Conservation (phyloP, 2,888 invertebrate species). For the Cosmorhoe ocellata region DNA sequence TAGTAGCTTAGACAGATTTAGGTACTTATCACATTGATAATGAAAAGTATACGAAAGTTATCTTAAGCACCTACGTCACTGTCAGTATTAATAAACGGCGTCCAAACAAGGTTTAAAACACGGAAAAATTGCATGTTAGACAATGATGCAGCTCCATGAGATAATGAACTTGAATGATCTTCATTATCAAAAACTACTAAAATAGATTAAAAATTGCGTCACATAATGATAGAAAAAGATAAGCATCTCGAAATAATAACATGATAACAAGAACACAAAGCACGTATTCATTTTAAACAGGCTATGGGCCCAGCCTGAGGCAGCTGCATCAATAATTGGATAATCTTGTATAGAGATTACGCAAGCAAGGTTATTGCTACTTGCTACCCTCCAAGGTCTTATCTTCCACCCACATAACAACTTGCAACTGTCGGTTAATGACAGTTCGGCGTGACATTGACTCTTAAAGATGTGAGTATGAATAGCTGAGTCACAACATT, state of each 20-base stretch:
- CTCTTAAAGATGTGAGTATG: slow-evolving; percentile 29
- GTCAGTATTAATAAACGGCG: slow-evolving; percentile 17
- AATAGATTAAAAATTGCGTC: slow-evolving; percentile 9
- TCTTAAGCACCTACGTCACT: slow-evolving; percentile 19
- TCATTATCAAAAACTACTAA: background rate
- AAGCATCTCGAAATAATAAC: slow-evolving; percentile 4
- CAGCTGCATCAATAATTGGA: slow-evolving; percentile 34
- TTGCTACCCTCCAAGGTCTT: slow-evolving; percentile 32
- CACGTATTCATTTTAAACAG: slow-evolving; percentile 20
- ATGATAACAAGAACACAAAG: slow-evolving; percentile 9
- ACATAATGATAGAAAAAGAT: too few relatives aligned
- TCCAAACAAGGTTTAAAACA: slow-evolving; percentile 20
- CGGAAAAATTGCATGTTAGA: slow-evolving; percentile 10
- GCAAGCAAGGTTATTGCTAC: slow-evolving; percentile 30
- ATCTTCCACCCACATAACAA: slow-evolving; percentile 23
- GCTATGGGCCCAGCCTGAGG: slow-evolving; percentile 18
- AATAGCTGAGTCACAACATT: slow-evolving; percentile 32
- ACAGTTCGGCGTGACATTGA: slow-evolving; percentile 35
- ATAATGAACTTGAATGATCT: slow-evolving; percentile 9
- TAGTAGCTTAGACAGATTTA: background rate
- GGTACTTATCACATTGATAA: background rate
- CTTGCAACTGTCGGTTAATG: slow-evolving; percentile 3
- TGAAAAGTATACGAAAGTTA: slow-evolving; percentile 16
- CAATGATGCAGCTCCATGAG: slow-evolving; percentile 8
- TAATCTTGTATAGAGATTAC: slow-evolving; percentile 31